Evolutionary conservation across 2,113 vertebrate genomes (phyloP), one percentile per base, ranked within the genome.

Genomic region (Nettapus auritus): DNA sequence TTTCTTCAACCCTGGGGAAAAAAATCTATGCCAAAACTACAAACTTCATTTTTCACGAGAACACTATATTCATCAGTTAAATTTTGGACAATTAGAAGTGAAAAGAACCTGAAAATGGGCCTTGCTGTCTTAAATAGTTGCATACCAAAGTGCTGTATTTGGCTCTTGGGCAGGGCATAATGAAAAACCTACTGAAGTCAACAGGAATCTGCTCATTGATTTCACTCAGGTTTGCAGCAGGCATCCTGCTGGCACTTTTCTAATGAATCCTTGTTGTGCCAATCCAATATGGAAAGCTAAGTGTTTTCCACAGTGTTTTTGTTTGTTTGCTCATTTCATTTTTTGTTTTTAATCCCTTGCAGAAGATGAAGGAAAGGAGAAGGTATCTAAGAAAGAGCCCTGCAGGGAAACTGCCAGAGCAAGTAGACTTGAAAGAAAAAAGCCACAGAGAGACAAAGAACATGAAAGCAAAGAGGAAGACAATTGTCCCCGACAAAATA

Each of bases 301-400:
- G 33, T 26, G 20, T 89, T 88, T 83, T 56, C 42, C 26, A n/a
- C 70, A 69, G 33, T 75, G 63, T 18, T 66, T 91, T 21, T 46
- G 42, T 16, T 60, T 48, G 46, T 60, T 59, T 14, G 33, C 3
- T 21, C 20, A 17, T 57, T 57, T 57, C 8, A 7, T 25, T 66
- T n/a, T 18, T 50, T 21, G 28, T 50, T 81, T 94, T 90, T 34
- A 79, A 79, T 94, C 38, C 50, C 93, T 96, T 59, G 96, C 98
- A 94, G 98, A 98, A 20, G 98, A 98, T 16, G 98, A 97, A 33
- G 96, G 94, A 78, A 81, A 97, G 19, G 90, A 98, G 75, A 94
- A 98, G 92, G 92, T 89, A 89, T 70, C 96, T 40, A 97, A 93
- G 78, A 96, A 96, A 82, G 68, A 10, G 7, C 6, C 33, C 73